A percentile compares a stretch with the other conserved stretches of the same genome.
These are phyloP conservation scores for Enteromius unitaeniatus DNA, from an alignment of 2,797 vertebrate genomes.

Conservation along the genomic window DNA sequence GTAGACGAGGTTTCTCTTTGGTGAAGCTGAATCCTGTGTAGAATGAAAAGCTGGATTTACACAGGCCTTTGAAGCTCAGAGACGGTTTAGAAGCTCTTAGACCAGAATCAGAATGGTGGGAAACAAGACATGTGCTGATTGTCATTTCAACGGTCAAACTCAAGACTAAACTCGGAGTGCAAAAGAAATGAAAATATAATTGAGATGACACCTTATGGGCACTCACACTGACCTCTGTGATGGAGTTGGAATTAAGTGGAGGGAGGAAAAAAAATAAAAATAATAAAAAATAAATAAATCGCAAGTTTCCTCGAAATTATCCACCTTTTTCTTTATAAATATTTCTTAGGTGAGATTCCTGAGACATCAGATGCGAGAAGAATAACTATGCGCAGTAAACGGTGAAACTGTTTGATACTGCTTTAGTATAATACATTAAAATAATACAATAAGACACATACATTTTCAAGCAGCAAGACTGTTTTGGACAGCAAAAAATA, in stretches of 20 bases:
- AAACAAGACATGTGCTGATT: neutral
- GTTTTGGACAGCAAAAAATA: too few relatives aligned
- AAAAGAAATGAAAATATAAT: neutral
- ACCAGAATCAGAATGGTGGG: neutral
- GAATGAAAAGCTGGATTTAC: neutral
- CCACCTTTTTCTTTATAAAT: too few relatives aligned
- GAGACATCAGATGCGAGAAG: too few relatives aligned
- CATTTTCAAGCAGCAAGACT: too few relatives aligned
- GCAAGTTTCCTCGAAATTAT: too few relatives aligned
- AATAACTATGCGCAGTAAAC: too few relatives aligned
- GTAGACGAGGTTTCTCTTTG: neutral
- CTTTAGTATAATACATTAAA: too few relatives aligned
- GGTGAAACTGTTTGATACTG: too few relatives aligned
- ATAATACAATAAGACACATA: too few relatives aligned
- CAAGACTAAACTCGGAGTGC: neutral
- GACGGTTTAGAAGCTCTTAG: neutral
- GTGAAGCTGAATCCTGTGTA: neutral
- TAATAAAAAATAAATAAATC: too few relatives aligned
- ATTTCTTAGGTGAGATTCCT: too few relatives aligned
- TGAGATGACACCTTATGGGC: neutral
- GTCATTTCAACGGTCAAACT: neutral
- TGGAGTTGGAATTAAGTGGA: neutral
- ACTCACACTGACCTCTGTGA: neutral
- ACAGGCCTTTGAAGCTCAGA: neutral
- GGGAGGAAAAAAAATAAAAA: too few relatives aligned